Conservation (phyloP, 2,797 vertebrate species). For the Sebastes hubbsi region DNA sequence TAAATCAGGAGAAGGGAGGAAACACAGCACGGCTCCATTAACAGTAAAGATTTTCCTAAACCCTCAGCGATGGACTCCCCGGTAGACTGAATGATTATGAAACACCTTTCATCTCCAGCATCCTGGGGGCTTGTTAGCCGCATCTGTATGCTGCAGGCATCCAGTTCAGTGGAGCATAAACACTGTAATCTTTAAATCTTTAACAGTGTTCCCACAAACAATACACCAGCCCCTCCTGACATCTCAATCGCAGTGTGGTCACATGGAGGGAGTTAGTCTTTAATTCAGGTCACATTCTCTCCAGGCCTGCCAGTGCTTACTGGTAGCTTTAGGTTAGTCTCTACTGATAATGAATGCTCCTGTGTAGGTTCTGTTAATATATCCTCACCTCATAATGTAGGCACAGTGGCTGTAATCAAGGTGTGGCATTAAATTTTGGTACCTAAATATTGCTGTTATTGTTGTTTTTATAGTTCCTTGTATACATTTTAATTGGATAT, state of each 20-base stretch:
- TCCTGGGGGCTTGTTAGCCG: slow-evolving; percentile 38
- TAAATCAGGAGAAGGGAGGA: slow-evolving; percentile 8
- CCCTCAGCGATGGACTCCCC: slow-evolving; percentile 20
- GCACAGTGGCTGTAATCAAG: not conserved
- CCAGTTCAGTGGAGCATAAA: slow-evolving; percentile 43
- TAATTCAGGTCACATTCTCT: slow-evolving; percentile 52
- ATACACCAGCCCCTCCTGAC: slow-evolving; percentile 20
- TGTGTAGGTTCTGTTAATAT: slow-evolving; percentile 14
- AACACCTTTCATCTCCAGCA: slow-evolving; percentile 38
- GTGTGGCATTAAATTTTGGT: not conserved
- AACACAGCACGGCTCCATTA: slow-evolving; percentile 33
- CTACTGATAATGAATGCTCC: slow-evolving; percentile 12
- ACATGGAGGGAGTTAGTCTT: slow-evolving; percentile 28
- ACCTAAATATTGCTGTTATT: not conserved
- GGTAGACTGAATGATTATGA: slow-evolving; percentile 35
- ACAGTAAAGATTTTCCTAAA: slow-evolving; percentile 23
- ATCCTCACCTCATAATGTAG: not conserved
- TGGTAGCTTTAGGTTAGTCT: slow-evolving; percentile 41
- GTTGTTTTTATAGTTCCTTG: not conserved
- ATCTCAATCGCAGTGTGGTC: slow-evolving; percentile 48
- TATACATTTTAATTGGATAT: not conserved
- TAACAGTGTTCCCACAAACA: slow-evolving; percentile 56
- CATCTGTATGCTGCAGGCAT: slow-evolving; percentile 55
- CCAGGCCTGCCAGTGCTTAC: slow-evolving; percentile 28
- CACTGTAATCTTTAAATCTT: slow-evolving; percentile 56